phyloP scores from a whole-genome alignment of 1,140 invertebrate species.

The Cheumatopsyche charites region DNA sequence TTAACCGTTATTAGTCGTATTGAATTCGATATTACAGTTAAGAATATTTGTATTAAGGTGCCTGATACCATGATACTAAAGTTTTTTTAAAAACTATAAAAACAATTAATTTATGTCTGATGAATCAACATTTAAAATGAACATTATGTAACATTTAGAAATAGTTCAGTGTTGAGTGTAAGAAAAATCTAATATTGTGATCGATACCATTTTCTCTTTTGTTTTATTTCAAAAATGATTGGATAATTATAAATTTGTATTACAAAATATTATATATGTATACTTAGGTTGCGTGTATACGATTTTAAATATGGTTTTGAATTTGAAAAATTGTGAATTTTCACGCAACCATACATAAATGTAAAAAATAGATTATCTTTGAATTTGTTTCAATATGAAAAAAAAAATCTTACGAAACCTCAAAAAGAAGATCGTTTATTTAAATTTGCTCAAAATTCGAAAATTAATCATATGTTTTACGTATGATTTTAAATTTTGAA shows the following conservation, averaged over 20 bases:
- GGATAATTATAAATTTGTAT: conserved; percentile 12
- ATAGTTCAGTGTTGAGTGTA: conserved; percentile 37
- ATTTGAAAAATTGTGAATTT: background rate
- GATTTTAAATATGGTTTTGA: conserved; percentile 6
- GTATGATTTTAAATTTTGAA: conserved; percentile 6
- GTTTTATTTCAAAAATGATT: conserved; percentile 10
- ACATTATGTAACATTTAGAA: conserved; percentile 33
- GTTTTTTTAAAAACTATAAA: conserved; percentile 35
- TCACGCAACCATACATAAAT: conserved; percentile 6
- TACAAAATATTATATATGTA: background rate
- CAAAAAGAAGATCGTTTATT: background rate
- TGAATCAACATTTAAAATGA: conserved; percentile 19
- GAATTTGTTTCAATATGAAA: too few relatives aligned
- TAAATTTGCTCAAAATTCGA: conserved; percentile 18
- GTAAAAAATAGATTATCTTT: too few relatives aligned
- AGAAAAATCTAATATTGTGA: conserved; percentile 28
- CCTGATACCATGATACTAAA: conserved; percentile 40
- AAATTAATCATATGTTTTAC: background rate
- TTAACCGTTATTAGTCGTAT: conserved; percentile 35
- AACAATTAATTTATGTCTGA: conserved; percentile 20
- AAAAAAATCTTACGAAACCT: background rate
- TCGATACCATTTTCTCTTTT: background rate
- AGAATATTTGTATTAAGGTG: conserved; percentile 36
- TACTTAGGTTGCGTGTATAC: background rate
- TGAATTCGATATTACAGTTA: conserved; percentile 33